phyloP scores from a whole-genome alignment of 2,797 vertebrate genomes.

The Cossypha polioptera region DNA sequence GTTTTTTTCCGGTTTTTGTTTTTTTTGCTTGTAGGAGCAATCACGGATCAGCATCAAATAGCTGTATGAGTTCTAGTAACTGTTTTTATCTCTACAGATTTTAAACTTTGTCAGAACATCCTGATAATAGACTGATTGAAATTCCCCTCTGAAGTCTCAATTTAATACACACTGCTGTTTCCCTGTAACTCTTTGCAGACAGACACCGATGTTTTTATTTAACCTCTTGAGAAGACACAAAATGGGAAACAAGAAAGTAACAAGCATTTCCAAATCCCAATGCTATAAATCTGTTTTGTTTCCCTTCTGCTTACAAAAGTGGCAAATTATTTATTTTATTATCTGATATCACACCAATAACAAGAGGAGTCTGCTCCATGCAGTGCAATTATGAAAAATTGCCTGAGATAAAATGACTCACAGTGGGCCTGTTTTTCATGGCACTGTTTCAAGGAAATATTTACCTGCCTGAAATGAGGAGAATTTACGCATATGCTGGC shows the following conservation, averaged over 20 bases:
- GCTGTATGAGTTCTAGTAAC: neutral
- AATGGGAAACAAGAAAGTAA: conserved; percentile 56
- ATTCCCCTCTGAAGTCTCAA: conserved; percentile 35
- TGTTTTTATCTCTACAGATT: conserved; percentile 7
- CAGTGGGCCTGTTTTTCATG: conserved; percentile 2
- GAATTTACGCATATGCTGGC: neutral
- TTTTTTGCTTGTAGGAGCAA: neutral
- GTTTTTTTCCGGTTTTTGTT: neutral
- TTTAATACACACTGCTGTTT: conserved; percentile 28
- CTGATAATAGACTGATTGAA: conserved; percentile 36
- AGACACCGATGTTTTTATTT: conserved; percentile 47
- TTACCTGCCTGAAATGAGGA: conserved; percentile 13
- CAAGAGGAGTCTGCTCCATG: conserved; percentile 23
- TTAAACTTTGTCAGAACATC: conserved; percentile 33
- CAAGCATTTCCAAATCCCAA: conserved; percentile 56
- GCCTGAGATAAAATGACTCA: conserved; percentile 42
- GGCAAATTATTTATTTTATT: conserved; percentile 66
- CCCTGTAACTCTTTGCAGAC: conserved; percentile 6
- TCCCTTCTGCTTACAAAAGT: conserved; percentile 36
- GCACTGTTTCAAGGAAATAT: conserved; percentile 16
- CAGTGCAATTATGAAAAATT: conserved; percentile 66
- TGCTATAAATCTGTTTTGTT: conserved; percentile 42
- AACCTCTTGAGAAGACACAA: conserved; percentile 58
- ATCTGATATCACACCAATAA: conserved; percentile 40
- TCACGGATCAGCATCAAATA: neutral